A percentile compares a stretch with the other conserved stretches of the same genome.
Conservation (phyloP, 2,797 vertebrate species). For the Neosalanx taihuensis region DNA sequence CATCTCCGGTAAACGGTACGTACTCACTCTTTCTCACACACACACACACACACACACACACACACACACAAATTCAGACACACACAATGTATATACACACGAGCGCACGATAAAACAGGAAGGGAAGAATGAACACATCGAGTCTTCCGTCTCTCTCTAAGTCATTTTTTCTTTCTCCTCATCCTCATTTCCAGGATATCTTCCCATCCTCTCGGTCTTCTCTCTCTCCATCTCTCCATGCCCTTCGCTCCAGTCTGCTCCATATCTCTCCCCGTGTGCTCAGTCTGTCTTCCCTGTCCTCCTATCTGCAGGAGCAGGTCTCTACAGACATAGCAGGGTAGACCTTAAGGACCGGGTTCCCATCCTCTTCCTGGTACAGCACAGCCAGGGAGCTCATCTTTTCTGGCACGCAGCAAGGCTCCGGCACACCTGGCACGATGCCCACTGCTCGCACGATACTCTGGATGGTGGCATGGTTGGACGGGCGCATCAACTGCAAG, state of each 20-base stretch:
- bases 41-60: background rate
- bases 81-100: background rate
- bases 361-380: constrained; percentile 87
- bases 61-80: background rate
- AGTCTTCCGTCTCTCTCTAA: background rate
- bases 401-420: constrained; percentile 92
- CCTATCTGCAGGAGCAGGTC: constrained; percentile 90
- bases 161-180: background rate
- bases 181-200: constrained; percentile 25
- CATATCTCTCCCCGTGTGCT: constrained; percentile 27
- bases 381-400: constrained; percentile 89
- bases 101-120: background rate
- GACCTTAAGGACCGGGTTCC: constrained; percentile 87
- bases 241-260: constrained; percentile 9
- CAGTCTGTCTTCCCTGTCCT: background rate
- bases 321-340: constrained; percentile 94
- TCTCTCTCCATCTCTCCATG: background rate
- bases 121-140: background rate
- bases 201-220: background rate
- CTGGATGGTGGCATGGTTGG: constrained; percentile 96
- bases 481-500: constrained; percentile 82
- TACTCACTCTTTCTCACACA: constrained; percentile 17
- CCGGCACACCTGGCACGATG: constrained; percentile 89
- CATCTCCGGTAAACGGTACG: background rate
- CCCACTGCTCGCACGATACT: constrained; percentile 94